Conservation (phyloP, 2,888 invertebrate species). For the Axea sp. region DNA sequence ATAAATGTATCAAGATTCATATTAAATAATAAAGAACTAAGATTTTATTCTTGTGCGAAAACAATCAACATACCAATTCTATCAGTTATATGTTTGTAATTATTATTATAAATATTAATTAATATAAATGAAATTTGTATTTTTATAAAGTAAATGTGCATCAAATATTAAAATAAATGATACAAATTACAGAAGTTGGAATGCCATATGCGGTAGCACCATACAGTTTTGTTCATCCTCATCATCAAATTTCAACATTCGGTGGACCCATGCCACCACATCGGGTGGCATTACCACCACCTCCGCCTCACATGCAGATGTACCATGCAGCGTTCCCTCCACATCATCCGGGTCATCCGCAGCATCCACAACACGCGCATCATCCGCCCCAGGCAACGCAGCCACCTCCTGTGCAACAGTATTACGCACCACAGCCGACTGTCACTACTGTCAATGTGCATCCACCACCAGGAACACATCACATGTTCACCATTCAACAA, state of each 20-base stretch:
- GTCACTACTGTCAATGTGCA: constrained; percentile 74
- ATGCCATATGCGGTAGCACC: constrained; percentile 83
- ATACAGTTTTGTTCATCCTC: constrained; percentile 86
- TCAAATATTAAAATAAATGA: too few relatives aligned
- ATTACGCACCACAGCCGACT: constrained; percentile 75
- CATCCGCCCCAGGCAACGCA: constrained; percentile 80
- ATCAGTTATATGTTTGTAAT: too few relatives aligned
- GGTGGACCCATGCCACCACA: constrained; percentile 81
- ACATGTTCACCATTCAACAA: constrained; percentile 77
- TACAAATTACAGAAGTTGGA: constrained; percentile 76
- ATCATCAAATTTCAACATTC: constrained; percentile 80
- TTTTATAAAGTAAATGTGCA: too few relatives aligned
- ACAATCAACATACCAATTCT: too few relatives aligned
- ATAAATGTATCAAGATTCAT: too few relatives aligned
- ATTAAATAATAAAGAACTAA: too few relatives aligned
- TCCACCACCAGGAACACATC: constrained; percentile 76
- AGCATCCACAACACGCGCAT: constrained; percentile 77
- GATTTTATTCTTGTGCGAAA: too few relatives aligned
- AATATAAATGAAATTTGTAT: too few relatives aligned
- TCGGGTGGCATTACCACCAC: constrained; percentile 80
- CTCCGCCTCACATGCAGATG: constrained; percentile 81
- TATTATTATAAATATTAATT: too few relatives aligned
- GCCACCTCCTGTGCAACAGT: constrained; percentile 81
- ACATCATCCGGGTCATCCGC: constrained; percentile 77
- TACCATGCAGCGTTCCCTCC: constrained; percentile 79